Evolutionary conservation across 2,888 invertebrate genomes (phyloP).

Genomic region (Anoplius nigerrimus): DNA sequence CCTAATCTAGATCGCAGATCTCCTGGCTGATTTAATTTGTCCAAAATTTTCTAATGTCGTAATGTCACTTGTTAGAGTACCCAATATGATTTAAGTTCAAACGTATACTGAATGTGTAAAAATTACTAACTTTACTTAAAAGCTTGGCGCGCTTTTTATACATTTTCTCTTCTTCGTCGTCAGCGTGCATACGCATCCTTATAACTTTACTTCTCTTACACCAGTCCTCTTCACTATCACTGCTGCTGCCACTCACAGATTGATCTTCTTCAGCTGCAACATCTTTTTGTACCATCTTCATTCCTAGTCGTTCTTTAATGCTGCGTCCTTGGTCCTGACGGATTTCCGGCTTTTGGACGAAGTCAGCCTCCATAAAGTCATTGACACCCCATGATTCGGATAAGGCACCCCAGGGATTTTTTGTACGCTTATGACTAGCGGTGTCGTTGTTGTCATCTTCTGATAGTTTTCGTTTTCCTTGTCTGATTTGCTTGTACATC

Average conservation of each 20-base stretch:
- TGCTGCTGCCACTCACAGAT: conserved; percentile 66
- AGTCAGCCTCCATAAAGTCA: conserved; percentile 78
- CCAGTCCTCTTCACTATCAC: conserved; percentile 78
- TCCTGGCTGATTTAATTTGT: conserved; percentile 35
- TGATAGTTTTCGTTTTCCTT: conserved; percentile 40
- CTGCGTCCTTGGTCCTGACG: conserved; percentile 47
- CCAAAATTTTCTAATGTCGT: conserved; percentile 26
- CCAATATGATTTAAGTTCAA: background rate
- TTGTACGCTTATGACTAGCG: conserved; percentile 61
- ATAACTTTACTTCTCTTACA: conserved; percentile 81
- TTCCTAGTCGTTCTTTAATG: conserved; percentile 66
- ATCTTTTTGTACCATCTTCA: conserved; percentile 32
- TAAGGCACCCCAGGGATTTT: conserved; percentile 86
- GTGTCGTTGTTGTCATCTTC: conserved; percentile 26
- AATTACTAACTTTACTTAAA: conserved; percentile 52
- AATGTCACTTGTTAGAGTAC: background rate
- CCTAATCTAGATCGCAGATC: conserved; percentile 67
- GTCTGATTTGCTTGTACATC: conserved; percentile 59
- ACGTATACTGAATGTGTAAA: background rate
- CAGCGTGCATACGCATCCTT: conserved; percentile 92
- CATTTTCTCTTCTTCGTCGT: conserved; percentile 85
- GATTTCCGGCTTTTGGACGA: conserved; percentile 48
- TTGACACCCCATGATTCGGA: conserved; percentile 84
- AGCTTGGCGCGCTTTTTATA: conserved; percentile 68
- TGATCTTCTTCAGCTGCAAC: conserved; percentile 38